phyloP scores from a whole-genome alignment of 2,113 vertebrate genomes.

The Pica pica region DNA sequence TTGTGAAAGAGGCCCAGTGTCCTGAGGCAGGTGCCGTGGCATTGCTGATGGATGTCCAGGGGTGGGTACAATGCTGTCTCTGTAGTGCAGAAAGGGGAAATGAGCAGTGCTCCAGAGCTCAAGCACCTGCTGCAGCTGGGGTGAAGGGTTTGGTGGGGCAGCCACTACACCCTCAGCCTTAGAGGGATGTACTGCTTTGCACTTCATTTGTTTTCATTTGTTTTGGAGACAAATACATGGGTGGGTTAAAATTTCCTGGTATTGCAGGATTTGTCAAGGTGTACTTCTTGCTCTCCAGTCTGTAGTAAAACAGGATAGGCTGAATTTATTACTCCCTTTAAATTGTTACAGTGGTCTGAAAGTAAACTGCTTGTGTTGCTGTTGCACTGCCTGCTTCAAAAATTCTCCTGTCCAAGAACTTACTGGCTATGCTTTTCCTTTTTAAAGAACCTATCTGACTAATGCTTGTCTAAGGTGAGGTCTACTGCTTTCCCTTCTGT shows the following conservation, averaged over 20 bases:
- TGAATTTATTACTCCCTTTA: neutral
- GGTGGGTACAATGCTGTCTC: neutral
- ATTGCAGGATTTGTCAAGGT: neutral
- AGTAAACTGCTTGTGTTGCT: neutral
- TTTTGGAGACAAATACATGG: neutral
- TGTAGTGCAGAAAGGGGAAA: neutral
- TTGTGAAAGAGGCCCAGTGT: neutral
- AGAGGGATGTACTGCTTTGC: neutral
- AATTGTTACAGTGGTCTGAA: neutral
- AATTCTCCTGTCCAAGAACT: neutral
- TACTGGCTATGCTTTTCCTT: neutral
- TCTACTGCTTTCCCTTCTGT: neutral
- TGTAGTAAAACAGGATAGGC: neutral
- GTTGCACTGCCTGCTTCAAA: neutral
- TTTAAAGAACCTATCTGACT: neutral
- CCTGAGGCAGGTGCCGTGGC: neutral
- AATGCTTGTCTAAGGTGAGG: neutral
- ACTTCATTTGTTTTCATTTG: neutral
- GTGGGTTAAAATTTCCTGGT: neutral
- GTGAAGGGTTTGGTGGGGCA: neutral
- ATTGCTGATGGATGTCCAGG: neutral
- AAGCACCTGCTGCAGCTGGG: neutral
- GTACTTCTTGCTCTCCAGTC: neutral
- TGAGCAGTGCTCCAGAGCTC: neutral
- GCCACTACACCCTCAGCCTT: neutral